A percentile compares a stretch with the other conserved stretches of the same genome.
Conservation (phyloP, 1,140 invertebrate genomes). For the Caenorhabditis tropicalis region DNA sequence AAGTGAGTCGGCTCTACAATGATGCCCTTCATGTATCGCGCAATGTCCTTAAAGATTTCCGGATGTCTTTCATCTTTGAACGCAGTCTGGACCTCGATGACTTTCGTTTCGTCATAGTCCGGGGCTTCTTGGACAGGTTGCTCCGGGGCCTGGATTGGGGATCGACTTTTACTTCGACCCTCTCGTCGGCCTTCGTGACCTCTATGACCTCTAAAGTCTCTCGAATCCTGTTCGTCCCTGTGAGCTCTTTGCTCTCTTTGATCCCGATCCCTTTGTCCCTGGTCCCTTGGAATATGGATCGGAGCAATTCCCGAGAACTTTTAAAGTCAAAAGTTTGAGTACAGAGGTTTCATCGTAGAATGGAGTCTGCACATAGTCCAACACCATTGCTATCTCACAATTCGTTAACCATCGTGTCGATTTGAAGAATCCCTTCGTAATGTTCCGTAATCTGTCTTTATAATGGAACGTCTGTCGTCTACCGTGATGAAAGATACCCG, state of each 20-base stretch:
- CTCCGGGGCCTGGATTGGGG: too few species aligned
- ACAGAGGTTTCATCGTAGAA: neutral
- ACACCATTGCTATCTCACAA: neutral
- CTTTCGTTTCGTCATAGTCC: neutral
- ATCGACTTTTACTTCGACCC: neutral
- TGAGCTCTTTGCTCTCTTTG: neutral
- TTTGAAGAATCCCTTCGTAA: neutral
- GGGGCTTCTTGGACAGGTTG: neutral
- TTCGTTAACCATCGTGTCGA: neutral
- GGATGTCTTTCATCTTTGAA: neutral
- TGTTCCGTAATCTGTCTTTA: neutral
- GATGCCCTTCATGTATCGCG: neutral
- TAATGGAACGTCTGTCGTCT: neutral
- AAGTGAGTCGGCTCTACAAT: neutral
- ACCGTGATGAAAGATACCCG: neutral
- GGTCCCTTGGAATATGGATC: neutral
- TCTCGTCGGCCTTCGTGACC: too few species aligned
- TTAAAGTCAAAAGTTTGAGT: neutral
- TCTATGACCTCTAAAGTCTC: neutral
- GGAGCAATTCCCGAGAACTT: neutral
- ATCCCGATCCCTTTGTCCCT: too few species aligned
- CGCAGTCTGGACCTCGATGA: neutral
- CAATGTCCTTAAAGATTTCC: neutral
- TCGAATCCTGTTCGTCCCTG: neutral
- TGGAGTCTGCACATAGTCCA: neutral